Evolutionary conservation across 1,140 invertebrate genomes (phyloP).

Genomic region (Andricus grossulariae): DNA sequence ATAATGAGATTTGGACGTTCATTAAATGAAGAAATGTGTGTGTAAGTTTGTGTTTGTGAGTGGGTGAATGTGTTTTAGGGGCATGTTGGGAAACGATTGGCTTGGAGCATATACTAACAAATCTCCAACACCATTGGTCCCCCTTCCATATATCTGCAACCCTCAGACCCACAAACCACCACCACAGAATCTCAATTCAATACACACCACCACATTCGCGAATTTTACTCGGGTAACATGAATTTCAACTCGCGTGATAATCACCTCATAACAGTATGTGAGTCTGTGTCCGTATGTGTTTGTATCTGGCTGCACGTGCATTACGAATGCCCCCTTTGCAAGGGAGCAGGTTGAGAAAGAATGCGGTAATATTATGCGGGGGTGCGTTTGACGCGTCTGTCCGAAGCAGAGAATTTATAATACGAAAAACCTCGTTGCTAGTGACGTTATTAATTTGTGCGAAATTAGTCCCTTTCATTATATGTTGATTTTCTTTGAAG

Average conservation of each 20-base stretch:
- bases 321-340: constrained; percentile 1
- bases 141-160: constrained; percentile 26
- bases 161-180: background rate
- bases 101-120: background rate
- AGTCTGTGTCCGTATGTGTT: constrained; percentile 33
- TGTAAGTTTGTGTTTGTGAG: constrained; percentile 24
- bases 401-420: constrained; percentile 67
- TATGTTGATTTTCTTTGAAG: background rate
- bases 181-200: constrained; percentile 1
- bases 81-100: constrained; percentile 6
- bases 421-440: constrained; percentile 57
- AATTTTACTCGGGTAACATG: constrained; percentile 51
- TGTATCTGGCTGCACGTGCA: background rate
- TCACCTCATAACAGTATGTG: constrained; percentile 2
- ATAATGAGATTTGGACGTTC: constrained; percentile 74
- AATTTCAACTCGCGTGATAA: constrained; percentile 52
- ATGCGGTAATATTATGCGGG: constrained; percentile 12
- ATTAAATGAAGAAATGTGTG: constrained; percentile 57
- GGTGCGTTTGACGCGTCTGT: constrained; percentile 50
- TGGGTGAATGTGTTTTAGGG: constrained; percentile 31
- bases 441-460: background rate
- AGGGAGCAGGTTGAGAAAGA: constrained; percentile 8
- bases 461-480: constrained; percentile 1
- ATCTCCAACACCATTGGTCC: constrained; percentile 17
- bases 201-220: constrained; percentile 33